phyloP scores from a whole-genome alignment of 2,888 invertebrate genomes.

The Aelia acuminata region DNA sequence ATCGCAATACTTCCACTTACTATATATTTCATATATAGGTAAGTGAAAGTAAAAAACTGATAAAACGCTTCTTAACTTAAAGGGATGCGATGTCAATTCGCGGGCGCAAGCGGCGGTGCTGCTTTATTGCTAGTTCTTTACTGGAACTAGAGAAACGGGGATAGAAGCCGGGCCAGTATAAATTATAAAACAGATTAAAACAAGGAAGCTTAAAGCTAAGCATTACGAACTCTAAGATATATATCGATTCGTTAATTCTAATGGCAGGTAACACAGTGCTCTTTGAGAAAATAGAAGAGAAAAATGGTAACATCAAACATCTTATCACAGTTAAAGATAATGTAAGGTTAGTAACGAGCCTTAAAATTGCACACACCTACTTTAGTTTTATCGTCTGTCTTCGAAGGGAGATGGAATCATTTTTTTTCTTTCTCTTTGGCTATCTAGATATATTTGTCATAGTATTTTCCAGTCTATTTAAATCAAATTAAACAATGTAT shows the following conservation, averaged over 20 bases:
- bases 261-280: slow-evolving; percentile 7
- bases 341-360: background rate
- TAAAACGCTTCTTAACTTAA: no score
- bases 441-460: background rate
- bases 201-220: slow-evolving; percentile 23
- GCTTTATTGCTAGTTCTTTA: no score
- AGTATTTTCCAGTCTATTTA: background rate
- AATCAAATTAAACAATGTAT: background rate
- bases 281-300: background rate
- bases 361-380: background rate
- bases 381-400: background rate
- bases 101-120: no score
- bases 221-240: background rate
- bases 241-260: background rate
- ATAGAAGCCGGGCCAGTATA: no score
- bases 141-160: no score
- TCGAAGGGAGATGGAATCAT: background rate
- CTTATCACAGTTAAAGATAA: slow-evolving; percentile 1
- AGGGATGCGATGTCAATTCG: no score
- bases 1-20: no score
- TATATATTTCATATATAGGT: no score
- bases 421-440: slow-evolving; percentile 2
- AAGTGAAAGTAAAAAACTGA: no score
- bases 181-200: background rate
- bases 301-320: background rate